Evolutionary conservation across 1,140 invertebrate genomes (phyloP), one percentile per base, ranked within the genome.

Genomic region (Drosophila repletoides): DNA sequence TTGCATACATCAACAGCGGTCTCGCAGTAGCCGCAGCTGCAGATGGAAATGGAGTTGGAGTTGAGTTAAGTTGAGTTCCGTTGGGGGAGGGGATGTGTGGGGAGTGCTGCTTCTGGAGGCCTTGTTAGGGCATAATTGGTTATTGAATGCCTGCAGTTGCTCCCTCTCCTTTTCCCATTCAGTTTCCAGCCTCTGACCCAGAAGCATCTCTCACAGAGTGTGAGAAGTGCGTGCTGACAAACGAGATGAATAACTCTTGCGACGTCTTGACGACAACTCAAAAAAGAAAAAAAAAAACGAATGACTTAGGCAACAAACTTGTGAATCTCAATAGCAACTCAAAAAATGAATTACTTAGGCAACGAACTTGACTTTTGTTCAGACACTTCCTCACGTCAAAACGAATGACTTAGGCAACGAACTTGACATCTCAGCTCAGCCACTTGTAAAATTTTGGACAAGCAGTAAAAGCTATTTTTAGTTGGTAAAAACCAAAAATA

Each of bases 71-170:
- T 28, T 29, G 17, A 9, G 6, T 7, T 9, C 34, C 15, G 9
- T 26, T 12, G 6, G 29, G 26, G 40, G 4, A 28, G 51, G 9
- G 2, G 34, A 15, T 26, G 10, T 33, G 41, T 19, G n/a, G 17
- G 19, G 9, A 51, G 46, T 41, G n/a, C n/a, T n/a, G n/a, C n/a
- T n/a, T n/a, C n/a, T n/a, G n/a, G 67, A 66, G 64, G 63, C 72
- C 79, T 86, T 86, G 80, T 86, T 86, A 86, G 72, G 63, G 81
- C 81, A 73, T 86, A 86, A 86, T 86, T 86, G 80, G 80, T 80
- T 83, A 86, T 80, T 80, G 81, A 75, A 80, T 74, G 60, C 55
- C 51, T 49, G 51, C 48, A 64, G 68, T 24, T 41, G 26, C 36
- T 41, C 6, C 7, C 43, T 33, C 28, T 52, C 12, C 14, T 12